Evolutionary conservation across 2,113 vertebrate species (phyloP), one percentile per base, ranked within the genome.

Genomic region (Sturnira hondurensis): DNA sequence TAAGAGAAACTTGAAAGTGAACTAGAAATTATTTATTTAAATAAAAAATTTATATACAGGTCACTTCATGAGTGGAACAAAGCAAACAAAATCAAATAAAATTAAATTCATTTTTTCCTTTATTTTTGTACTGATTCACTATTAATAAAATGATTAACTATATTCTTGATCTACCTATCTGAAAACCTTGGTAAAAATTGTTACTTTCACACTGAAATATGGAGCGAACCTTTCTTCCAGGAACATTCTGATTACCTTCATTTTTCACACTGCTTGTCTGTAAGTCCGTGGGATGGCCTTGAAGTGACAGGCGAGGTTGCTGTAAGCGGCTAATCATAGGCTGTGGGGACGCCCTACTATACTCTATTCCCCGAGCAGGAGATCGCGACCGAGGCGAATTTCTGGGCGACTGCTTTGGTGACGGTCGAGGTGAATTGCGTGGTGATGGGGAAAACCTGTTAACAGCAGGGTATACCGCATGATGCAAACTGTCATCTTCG

Each of bases 331-430:
- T 99, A 77, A 99, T 99, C 98, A 99, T 99, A 13, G 99, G 99
- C 68, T 99, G 99, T 5, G 99, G 99, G 1, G 99, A 99, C 31
- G 98, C 99, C 76, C 99, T 98, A 16, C 98, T 99, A 97, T 99
- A 99, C 24, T 99, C 99, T 61, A 99, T 98, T 80, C 99, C 99
- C 86, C 99, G 99, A 71, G 99, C 99, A 3, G 99, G 99, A 11
- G 99, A 99, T 19, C 99, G 99, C 0, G 99, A 99, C 67, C 99
- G 99, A 61, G 99, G 99, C 0, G 99, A 99, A 86, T 99, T 99
- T 91, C 99, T 98, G 22, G 99, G 99, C 80, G 99, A 99, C 10
- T 99, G 99, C 97, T 98, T 99, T 61, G 99, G 99, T 36, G 99
- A 99, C 89, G 99, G 99, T 67, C 99, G 99, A 77, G 99, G 99